Evolutionary conservation across 2,113 vertebrate species (phyloP), one percentile per base, ranked within the genome.

Genomic region (Daboia siamensis): DNA sequence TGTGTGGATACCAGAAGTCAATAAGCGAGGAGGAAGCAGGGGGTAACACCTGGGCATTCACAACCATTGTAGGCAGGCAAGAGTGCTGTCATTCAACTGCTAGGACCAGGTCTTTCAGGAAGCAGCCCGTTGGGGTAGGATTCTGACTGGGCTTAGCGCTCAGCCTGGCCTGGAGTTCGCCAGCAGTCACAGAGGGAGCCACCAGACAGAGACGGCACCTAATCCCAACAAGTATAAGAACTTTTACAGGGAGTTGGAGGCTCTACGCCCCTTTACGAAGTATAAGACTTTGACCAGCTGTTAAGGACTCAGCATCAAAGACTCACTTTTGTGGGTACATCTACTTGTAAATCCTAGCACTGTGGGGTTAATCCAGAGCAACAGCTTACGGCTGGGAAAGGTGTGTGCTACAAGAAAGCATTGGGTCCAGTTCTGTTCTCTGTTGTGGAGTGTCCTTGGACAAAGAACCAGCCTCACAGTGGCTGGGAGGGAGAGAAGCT

Each of bases 401-500:
- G 13, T 80, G 15, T 3, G 5, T 39, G 33, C 15, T 39, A 39
- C 69, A 80, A 20, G 39, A 3, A 21, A 39, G 69, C 17, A 20
- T 17, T 39, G n/a, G 15, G 69, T 39, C 20, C n/a, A 8, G 5
- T 21, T 21, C 3, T 1, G 11, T 29, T 64, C 61, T n/a, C 26
- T 13, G 29, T 64, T 61, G 24, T 10, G n/a, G 64, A 15, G 29
- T 17, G 64, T 74, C 13, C 15, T 33, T 74, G 69, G n/a, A 80
- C n/a, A 39, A 80, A 5, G 21, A 39, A 39, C 15, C 8, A 3
- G 33, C 69, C 69, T 39, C 33, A 0, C 8, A 39, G 69, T 39
- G 33, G 69, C 92, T 93, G 92, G 59, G 95, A 92, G 94, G 93
- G 93, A 95, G 95, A 96, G 94, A 0, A 46, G 92, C 93, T 96